phyloP scores from a whole-genome alignment of 1,140 invertebrate species.

The Thereuonema tuberculata region DNA sequence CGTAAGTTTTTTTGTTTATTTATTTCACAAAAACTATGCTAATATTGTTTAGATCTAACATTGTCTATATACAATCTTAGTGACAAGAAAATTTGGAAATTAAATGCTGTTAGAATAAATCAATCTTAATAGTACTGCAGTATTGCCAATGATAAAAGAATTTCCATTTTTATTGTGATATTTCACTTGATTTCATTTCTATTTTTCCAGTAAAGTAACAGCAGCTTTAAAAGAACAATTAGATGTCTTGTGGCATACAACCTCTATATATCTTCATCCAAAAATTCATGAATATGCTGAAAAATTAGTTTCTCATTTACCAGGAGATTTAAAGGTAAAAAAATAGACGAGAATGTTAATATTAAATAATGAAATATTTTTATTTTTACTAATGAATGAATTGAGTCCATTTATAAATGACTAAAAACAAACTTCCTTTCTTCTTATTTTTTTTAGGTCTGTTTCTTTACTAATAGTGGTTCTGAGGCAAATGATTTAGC shows the following conservation, averaged over 20 bases:
- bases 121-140: too few species aligned
- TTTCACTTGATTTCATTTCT: constrained; percentile 3
- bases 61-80: too few species aligned
- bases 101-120: too few species aligned
- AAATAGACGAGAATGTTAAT: not conserved
- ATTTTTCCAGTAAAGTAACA: constrained; percentile 50
- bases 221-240: constrained; percentile 62
- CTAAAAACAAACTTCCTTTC: not conserved
- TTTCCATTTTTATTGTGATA: not conserved
- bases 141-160: too few species aligned
- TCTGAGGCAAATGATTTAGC: constrained; percentile 96
- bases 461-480: constrained; percentile 90
- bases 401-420: not conserved
- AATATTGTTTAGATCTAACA: too few species aligned
- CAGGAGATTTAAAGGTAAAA: constrained; percentile 63
- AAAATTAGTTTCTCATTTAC: constrained; percentile 62
- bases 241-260: constrained; percentile 74
- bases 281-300: constrained; percentile 81
- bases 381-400: not conserved
- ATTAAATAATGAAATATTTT: not conserved
- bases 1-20: constrained; percentile 51
- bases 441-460: constrained; percentile 40
- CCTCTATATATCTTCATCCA: constrained; percentile 78
- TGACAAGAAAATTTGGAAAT: too few species aligned
- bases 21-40: not conserved